Evolutionary conservation across 1,140 invertebrate species (phyloP), one percentile per base, ranked within the genome.

Genomic region (Neodiprion fabricii): DNA sequence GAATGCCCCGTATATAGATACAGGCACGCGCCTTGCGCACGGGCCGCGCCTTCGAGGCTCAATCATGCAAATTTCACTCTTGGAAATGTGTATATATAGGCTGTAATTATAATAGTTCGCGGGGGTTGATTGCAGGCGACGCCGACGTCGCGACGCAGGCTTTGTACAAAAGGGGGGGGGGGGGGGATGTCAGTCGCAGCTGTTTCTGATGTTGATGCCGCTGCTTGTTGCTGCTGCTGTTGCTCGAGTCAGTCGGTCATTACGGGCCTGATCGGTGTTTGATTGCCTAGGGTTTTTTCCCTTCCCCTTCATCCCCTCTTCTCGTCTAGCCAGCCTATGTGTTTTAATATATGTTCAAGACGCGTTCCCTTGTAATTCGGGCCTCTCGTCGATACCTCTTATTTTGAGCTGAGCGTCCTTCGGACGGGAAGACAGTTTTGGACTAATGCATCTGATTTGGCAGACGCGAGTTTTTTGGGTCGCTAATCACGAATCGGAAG

Each of bases 151-250:
- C 14, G 14, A 48, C 21, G 17, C 49, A 68, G 12, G 14, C 17
- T 47, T 12, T 40, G 28, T 23, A 12, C 67, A 21, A 21, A 21
- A 21, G 17, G 0, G 17, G 17, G 17, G 17, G 17, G 17, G 61
- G 17, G 72, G 72, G 76, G 28, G 78, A 77, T 83, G 81, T 82
- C 81, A 80, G 78, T 82, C 77, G 79, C 81, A 83, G 81, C 81
- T 83, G 81, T 83, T 81, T 80, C 81, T 14, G 61, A 65, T 14
- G 17, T 4, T 65, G 61, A 14, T 14, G 61, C 17, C 4, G 17
- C 61, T 23, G 14, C 67, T 12, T 12, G 67, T 7, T 23, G 23
- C 67, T 23, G 14, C 67, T 14, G 23, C 67, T 23, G 61, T 21
- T 23, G 67, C 14, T 23, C 11, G 11, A 69, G 67, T 69, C 67